Conservation (phyloP, 2,888 invertebrate species). For the Junonia oenone region DNA sequence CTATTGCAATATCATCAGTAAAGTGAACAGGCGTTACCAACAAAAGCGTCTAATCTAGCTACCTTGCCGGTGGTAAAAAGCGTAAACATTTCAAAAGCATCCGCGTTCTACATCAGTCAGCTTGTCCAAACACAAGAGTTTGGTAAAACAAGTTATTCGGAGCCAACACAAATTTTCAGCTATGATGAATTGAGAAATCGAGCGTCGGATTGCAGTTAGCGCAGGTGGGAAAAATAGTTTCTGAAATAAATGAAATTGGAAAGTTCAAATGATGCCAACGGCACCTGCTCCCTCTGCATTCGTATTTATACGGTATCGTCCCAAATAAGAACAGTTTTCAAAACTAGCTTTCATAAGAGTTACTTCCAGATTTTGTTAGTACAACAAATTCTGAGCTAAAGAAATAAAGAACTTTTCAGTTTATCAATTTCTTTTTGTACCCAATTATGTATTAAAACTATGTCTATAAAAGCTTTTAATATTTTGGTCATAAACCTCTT, state of each 20-base stretch:
- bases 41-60: conserved; percentile 22
- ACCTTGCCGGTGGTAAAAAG: conserved; percentile 31
- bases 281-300: not conserved
- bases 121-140: conserved; percentile 49
- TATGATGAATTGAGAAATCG: conserved; percentile 30
- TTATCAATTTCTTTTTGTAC: not conserved
- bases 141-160: conserved; percentile 17
- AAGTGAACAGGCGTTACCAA: conserved; percentile 6
- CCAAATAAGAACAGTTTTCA: not conserved
- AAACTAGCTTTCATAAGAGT: not conserved
- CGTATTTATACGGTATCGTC: not conserved
- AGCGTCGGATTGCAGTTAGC: conserved; percentile 4
- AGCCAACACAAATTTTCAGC: conserved; percentile 18
- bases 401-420: no score
- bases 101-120: conserved; percentile 46
- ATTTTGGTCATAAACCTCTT: not conserved
- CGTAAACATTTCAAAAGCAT: conserved; percentile 51
- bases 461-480: not conserved
- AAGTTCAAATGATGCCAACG: not conserved
- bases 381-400: no score
- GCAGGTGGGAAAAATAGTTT: not conserved
- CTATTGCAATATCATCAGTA: not conserved
- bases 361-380: not conserved
- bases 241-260: conserved; percentile 5
- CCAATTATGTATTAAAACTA: not conserved